Evolutionary conservation across 2,888 invertebrate genomes (phyloP).

Genomic region (Tiliacea aurago): DNA sequence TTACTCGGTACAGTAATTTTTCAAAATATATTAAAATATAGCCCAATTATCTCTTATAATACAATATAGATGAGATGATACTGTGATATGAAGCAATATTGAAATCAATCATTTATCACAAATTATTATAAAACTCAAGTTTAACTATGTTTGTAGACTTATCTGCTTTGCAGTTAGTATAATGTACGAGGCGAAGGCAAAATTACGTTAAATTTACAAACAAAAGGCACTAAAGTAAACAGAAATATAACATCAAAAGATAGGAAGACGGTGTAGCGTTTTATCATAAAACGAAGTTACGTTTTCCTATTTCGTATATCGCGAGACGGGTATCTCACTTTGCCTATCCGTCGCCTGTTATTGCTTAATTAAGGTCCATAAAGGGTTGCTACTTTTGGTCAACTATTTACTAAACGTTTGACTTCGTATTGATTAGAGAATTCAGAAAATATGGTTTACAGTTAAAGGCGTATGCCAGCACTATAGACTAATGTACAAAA

Average conservation of each 20-base stretch:
- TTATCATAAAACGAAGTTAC: conserved; percentile 4
- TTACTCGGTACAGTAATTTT: too few relatives aligned
- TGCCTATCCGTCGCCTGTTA: not conserved
- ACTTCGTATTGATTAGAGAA: conserved; percentile 3
- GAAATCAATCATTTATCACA: conserved; percentile 54
- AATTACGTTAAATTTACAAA: conserved; percentile 13
- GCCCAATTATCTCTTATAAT: conserved; percentile 22
- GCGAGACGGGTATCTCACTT: not conserved
- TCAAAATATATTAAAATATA: conserved; percentile 37
- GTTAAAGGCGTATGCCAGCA: conserved; percentile 6
- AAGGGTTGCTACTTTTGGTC: conserved; percentile 43
- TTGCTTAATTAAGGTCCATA: conserved; percentile 6
- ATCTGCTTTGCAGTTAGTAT: conserved; percentile 55
- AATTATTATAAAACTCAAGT: conserved; percentile 30
- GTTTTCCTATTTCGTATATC: not conserved
- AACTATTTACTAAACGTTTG: conserved; percentile 2
- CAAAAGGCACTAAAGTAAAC: conserved; percentile 28
- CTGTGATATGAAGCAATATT: conserved; percentile 80
- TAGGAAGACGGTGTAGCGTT: conserved; percentile 3
- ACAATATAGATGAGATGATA: conserved; percentile 69
- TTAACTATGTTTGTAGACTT: conserved; percentile 54
- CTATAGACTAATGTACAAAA: conserved; percentile 45
- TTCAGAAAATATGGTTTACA: conserved; percentile 1
- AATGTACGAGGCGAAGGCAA: conserved; percentile 17
- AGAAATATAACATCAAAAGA: conserved; percentile 8